phyloP scores from a whole-genome alignment of 2,797 vertebrate genomes.

The Acanthurus tractus region DNA sequence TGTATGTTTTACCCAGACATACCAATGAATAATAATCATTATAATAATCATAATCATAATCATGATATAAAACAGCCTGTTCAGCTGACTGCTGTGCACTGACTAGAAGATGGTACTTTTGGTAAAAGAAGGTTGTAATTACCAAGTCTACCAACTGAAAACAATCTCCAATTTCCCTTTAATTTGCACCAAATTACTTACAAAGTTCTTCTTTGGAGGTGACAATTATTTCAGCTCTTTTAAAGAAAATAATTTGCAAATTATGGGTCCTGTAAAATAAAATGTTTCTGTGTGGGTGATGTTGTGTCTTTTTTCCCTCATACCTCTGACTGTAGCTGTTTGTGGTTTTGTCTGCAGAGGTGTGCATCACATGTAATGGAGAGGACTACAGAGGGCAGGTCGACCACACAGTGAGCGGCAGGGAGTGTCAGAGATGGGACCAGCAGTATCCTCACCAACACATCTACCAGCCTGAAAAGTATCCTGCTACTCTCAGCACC shows the following conservation, averaged over 20 bases:
- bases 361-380: slow-evolving; percentile 93
- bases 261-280: neutral
- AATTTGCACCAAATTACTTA: slow-evolving; percentile 18
- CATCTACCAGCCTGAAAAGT: slow-evolving; percentile 95
- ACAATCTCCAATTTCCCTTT: neutral
- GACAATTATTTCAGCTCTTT: neutral
- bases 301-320: neutral
- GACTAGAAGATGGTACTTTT: slow-evolving; percentile 18
- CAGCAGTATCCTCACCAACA: slow-evolving; percentile 94
- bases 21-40: no score
- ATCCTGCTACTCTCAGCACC: slow-evolving; percentile 21
- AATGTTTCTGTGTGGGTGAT: neutral
- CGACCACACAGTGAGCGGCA: slow-evolving; percentile 90
- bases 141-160: slow-evolving; percentile 13
- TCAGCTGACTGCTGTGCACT: neutral
- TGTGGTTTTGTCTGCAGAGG: slow-evolving; percentile 73
- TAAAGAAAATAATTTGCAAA: slow-evolving; percentile 16
- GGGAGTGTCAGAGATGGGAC: slow-evolving; percentile 97
- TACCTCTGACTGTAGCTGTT: neutral
- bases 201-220: neutral
- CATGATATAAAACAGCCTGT: neutral
- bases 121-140: slow-evolving; percentile 37
- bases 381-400: slow-evolving; percentile 93
- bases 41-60: no score
- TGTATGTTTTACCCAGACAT: slow-evolving; percentile 1